Base-by-base conservation (phyloP, 2,113 vertebrate genomes). In the Holacanthus passer region DNA sequence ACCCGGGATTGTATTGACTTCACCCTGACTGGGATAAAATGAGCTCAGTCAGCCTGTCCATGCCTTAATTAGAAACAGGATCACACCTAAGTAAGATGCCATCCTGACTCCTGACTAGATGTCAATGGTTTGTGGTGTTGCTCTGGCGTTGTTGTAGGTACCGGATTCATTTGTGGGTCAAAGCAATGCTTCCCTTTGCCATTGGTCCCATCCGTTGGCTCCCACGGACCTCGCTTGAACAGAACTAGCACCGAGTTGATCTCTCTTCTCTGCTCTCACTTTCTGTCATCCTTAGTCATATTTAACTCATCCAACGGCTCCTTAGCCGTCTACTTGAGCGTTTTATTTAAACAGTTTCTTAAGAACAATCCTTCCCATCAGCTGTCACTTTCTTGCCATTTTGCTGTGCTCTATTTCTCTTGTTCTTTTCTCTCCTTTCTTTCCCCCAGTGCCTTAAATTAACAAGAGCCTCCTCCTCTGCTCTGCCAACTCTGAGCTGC, bases 401-500 rank as follows among this genome's bases (percentile, higher is more conserved):
- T 84, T 77, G 73, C 88, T 89, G 66, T 85, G 81, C 77, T 82
- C 62, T 87, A 12, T 87, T 83, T 90, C 52, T 77, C 69, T 55
- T 59, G 62, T 67, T 73, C 69, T 84, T 52, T 73, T 87, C 41
- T 75, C 58, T 75, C 48, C 65, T 73, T 62, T 87, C 66, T 87
- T 81, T 79, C 53, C 63, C 52, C 71, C 77, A 92, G 92, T 56
- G 79, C n/a, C 80, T 80, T 79, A 82, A 77, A 66, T 86, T 47
- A 82, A 72, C 84, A 69, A 65, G 83, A 78, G 41, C 66, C 69
- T 82, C 76, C 65, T 83, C n/a, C 84, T 93, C 84, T 90, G 88
- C 88, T 92, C 87, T 91, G 73, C 85, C 91, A 88, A 32, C 79
- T 85, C 71, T 93, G 84, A 89, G 35, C 86, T 87, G 75, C 93